These are phyloP conservation scores for Phoebastria nigripes DNA, from an alignment of 2,797 vertebrate genomes.

Conservation along the genomic window DNA sequence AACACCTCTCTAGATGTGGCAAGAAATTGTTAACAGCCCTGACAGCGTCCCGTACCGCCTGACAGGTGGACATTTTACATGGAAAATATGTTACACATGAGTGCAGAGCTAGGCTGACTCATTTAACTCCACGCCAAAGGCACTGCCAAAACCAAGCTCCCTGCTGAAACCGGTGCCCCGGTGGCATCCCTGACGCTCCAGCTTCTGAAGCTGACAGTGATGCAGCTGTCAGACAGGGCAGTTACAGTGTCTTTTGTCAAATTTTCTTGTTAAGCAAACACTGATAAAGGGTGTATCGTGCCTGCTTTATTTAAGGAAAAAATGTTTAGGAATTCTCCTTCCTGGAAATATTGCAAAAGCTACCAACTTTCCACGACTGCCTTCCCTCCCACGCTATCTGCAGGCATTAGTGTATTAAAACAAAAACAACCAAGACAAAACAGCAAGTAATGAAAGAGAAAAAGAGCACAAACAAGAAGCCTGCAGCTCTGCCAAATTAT, in stretches of 20 bases:
- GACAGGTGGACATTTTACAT: neutral
- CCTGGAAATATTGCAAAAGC: neutral
- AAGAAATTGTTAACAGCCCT: neutral
- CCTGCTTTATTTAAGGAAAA: neutral
- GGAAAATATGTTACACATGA: neutral
- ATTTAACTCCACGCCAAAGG: neutral
- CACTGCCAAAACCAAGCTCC: neutral
- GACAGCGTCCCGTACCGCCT: accelerated
- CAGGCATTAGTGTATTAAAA: neutral
- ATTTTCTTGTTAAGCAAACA: neutral
- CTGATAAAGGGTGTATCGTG: neutral
- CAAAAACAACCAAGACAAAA: neutral
- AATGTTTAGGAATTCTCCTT: neutral
- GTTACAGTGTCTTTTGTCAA: neutral
- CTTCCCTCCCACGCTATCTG: neutral
- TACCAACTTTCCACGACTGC: neutral
- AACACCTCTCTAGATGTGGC: neutral
- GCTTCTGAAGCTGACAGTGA: neutral
- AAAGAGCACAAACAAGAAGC: neutral
- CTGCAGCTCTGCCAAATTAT: neutral
- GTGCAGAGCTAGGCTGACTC: neutral
- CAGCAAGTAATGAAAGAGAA: neutral
- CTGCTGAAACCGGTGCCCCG: accelerated
- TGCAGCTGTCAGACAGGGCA: neutral
- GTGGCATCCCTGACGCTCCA: accelerated